These are phyloP conservation scores for Drosophila nigricruria DNA, from an alignment of 2,888 invertebrate genomes.

Conservation along the genomic window DNA sequence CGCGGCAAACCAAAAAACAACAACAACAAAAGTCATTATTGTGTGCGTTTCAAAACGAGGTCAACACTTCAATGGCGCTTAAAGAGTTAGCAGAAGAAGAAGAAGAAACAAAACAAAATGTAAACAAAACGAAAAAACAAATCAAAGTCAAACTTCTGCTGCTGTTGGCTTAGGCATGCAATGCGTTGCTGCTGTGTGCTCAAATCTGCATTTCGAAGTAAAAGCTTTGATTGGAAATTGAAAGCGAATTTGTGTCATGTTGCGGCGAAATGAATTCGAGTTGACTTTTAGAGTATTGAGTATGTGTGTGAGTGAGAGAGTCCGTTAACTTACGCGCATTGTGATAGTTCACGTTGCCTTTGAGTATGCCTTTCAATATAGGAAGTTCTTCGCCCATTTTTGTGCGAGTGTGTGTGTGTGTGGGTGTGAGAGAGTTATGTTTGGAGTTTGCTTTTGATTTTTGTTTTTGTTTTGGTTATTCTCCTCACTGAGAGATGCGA, in stretches of 20 bases:
- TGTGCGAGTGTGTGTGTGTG: constrained; percentile 22
- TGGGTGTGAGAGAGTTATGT: constrained; percentile 19
- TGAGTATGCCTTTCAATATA: constrained; percentile 95
- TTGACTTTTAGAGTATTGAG: constrained; percentile 8
- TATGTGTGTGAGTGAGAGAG: neutral
- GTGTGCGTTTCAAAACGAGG: constrained; percentile 74
- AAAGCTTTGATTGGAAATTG: constrained; percentile 51
- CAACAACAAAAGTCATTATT: constrained; percentile 39
- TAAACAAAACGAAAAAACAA: constrained; percentile 58
- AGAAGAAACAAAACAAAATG: constrained; percentile 39
- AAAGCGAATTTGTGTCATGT: constrained; percentile 54
- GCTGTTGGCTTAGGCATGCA: neutral
- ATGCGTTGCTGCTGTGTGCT: neutral
- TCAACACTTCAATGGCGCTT: constrained; percentile 76
- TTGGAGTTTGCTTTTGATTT: constrained; percentile 9
- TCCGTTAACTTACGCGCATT: constrained; percentile 93
- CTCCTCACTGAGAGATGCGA: constrained; percentile 41
- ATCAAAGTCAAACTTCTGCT: constrained; percentile 44
- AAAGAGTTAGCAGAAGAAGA: constrained; percentile 30
- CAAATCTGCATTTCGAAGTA: constrained; percentile 14
- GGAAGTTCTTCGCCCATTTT: constrained; percentile 96
- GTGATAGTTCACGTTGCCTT: constrained; percentile 95
- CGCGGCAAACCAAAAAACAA: constrained; percentile 53
- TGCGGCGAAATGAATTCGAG: constrained; percentile 1
- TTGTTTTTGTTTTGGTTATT: constrained; percentile 12